phyloP scores from a whole-genome alignment of 2,797 vertebrate genomes.

The Cichlasoma orientale region DNA sequence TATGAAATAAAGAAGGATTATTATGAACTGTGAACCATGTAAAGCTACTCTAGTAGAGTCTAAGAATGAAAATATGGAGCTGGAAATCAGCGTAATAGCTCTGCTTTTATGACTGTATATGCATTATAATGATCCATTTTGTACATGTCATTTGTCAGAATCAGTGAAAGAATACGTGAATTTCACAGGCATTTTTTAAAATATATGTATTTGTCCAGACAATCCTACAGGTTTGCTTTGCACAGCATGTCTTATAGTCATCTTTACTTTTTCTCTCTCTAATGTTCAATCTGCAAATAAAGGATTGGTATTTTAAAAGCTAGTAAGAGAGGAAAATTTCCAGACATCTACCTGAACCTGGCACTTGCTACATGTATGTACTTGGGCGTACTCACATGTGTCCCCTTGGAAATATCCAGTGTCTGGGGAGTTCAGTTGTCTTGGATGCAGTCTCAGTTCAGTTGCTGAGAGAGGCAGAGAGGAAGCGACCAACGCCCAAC shows the following conservation, averaged over 20 bases:
- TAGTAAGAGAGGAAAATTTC: background rate
- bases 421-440: slow-evolving; percentile 70
- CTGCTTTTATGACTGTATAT: background rate
- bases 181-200: background rate
- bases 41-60: background rate
- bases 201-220: background rate
- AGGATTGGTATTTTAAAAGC: background rate
- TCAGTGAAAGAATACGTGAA: background rate
- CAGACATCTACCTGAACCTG: background rate
- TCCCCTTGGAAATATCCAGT: slow-evolving; percentile 38
- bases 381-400: slow-evolving; percentile 8
- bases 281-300: background rate
- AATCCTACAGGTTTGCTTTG: background rate
- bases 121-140: background rate
- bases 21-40: background rate
- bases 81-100: background rate
- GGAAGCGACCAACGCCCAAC: slow-evolving; percentile 51
- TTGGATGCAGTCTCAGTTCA: slow-evolving; percentile 65
- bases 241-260: no score
- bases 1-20: background rate
- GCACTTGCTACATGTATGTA: background rate
- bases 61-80: background rate
- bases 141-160: background rate
- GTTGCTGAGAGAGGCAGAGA: slow-evolving; percentile 40
- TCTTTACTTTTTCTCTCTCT: no score